Evolutionary conservation across 2,797 vertebrate species (phyloP).

Genomic region (Siniperca undulata): DNA sequence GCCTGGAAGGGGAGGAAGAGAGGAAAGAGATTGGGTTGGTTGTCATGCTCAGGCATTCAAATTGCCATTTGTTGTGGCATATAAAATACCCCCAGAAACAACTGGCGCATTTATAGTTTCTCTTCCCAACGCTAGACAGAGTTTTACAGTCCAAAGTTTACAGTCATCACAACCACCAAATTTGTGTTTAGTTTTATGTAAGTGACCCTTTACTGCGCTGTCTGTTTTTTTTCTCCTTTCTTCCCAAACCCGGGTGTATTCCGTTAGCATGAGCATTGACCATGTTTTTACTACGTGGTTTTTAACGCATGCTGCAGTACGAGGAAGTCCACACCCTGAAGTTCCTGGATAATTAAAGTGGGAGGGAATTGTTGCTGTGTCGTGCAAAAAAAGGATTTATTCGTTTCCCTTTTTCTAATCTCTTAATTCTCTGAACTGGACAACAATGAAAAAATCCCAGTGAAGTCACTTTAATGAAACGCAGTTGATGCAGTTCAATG

Average conservation of each 20-base stretch:
- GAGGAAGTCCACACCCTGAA: slow-evolving; percentile 45
- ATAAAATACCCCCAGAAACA: slow-evolving; percentile 74
- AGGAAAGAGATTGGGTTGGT: slow-evolving; percentile 52
- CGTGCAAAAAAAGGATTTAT: slow-evolving; percentile 39
- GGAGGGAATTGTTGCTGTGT: slow-evolving; percentile 27
- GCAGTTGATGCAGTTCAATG: slow-evolving; percentile 62
- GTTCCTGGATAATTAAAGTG: slow-evolving; percentile 48
- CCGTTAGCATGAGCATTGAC: slow-evolving; percentile 51
- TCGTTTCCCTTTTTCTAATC: slow-evolving; percentile 42
- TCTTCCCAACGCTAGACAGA: slow-evolving; percentile 53
- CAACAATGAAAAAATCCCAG: slow-evolving; percentile 60
- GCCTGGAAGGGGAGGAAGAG: slow-evolving; percentile 59
- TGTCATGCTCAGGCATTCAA: slow-evolving; percentile 73
- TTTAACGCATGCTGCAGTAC: slow-evolving; percentile 34
- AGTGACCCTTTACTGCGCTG: slow-evolving; percentile 59
- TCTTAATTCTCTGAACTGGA: slow-evolving; percentile 49
- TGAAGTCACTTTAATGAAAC: slow-evolving; percentile 73
- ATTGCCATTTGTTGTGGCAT: slow-evolving; percentile 72
- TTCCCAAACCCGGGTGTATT: slow-evolving; percentile 17
- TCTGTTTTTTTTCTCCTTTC: slow-evolving; percentile 3
- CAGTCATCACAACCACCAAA: slow-evolving; percentile 63
- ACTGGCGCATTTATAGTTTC: slow-evolving; percentile 73
- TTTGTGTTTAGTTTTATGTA: slow-evolving; percentile 57
- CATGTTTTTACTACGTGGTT: slow-evolving; percentile 59
- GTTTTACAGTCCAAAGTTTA: slow-evolving; percentile 69